Evolutionary conservation across 2,113 vertebrate species (phyloP), one percentile per base, ranked within the genome.

Genomic region (Camelus bactrianus): DNA sequence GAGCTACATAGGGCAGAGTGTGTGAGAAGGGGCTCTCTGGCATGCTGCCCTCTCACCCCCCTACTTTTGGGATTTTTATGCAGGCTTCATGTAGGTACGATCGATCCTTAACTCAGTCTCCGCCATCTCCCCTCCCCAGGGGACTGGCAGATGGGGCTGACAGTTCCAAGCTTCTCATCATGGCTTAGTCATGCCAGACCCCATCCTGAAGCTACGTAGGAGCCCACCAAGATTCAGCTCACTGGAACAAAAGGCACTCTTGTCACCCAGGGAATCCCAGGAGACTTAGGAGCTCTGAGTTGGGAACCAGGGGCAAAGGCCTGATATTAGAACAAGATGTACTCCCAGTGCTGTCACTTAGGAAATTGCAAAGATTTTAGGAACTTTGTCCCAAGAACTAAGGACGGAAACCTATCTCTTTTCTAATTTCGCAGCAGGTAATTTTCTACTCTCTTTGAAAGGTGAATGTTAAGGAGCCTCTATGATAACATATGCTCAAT

Each of bases 401-500:
- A 22, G 8, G 22, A 48, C 8, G 79, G 52, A 72, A 5, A 52
- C 70, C 48, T n/a, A 50, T 32, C 3, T 56, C 67, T 73, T 85
- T 22, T 85, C 17, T 76, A 62, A 79, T 54, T 72, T 72, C n/a
- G 80, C 24, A 88, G 62, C 35, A 93, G 54, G 2, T 72, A 52
- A 79, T 93, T 91, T 90, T 79, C n/a, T 11, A 28, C 13, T 75
- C 24, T 65, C 17, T 75, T 76, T 75, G 58, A 67, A 88, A 92
- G 30, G 20, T 56, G 14, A 32, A 73, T 1, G 0, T 69, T 60
- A 42, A 76, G 50, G 60, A 81, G 7, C 9, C 46, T 85, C 93
- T 46, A n/a, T 92, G 22, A 35, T 92, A 89, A 90, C 93, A 60
- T 92, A 58, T 95, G 87, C 83, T 96, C 92, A 90, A 1, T 96